These are phyloP conservation scores for Microcebus griseorufus DNA, from an alignment of 2,113 vertebrate species.

Conservation along the genomic window DNA sequence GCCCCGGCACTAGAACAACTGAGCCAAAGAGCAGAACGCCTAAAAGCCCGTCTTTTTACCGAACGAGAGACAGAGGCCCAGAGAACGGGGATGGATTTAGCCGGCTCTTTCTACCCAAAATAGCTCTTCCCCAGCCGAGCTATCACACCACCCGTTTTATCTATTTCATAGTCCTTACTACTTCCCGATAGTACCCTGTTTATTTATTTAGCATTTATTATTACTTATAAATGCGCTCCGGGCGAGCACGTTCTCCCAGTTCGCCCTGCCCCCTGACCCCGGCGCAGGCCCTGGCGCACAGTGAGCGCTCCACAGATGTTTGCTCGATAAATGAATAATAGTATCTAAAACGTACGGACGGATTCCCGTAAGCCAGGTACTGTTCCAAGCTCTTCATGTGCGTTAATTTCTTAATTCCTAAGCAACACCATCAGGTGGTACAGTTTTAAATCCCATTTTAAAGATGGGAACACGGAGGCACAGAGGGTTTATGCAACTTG, in stretches of 20 bases:
- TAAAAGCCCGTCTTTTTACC: background rate
- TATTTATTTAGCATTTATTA: background rate
- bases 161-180: background rate
- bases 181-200: background rate
- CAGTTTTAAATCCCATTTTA: constrained; percentile 6
- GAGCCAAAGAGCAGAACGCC: fast-evolving
- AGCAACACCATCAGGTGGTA: background rate
- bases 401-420: background rate
- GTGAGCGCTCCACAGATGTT: background rate
- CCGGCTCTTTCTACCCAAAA: background rate
- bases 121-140: background rate
- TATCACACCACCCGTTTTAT: background rate
- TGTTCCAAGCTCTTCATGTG: background rate
- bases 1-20: fast-evolving
- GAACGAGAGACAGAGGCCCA: background rate
- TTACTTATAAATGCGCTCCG: background rate
- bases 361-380: background rate
- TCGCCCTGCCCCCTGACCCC: background rate
- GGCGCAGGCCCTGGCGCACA: background rate
- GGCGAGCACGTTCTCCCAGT: background rate
- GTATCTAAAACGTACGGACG: background rate
- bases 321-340: background rate
- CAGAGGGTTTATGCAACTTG: background rate
- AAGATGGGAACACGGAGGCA: constrained; percentile 28
- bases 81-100: background rate